phyloP scores from a whole-genome alignment of 2,888 invertebrate species.

The Cabera pusaria region DNA sequence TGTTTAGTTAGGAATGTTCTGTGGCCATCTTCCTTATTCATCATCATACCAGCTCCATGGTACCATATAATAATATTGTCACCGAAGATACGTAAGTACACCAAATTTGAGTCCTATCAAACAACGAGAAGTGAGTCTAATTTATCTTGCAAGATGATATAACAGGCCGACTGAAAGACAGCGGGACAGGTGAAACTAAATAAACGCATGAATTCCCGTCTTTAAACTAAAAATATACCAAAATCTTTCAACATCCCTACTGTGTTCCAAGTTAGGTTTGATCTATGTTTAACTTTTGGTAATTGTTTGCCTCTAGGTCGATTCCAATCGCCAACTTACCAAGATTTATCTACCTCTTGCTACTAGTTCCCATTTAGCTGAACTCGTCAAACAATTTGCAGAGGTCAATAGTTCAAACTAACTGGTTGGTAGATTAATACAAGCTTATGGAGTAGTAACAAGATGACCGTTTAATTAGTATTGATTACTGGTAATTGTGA shows the following conservation, averaged over 20 bases:
- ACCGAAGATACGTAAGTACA: too few species aligned
- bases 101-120: too few species aligned
- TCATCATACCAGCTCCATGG: too few species aligned
- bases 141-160: too few species aligned
- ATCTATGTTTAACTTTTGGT: conserved; percentile 69
- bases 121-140: too few species aligned
- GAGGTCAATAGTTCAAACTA: conserved; percentile 23
- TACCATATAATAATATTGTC: too few species aligned
- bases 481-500: conserved; percentile 46
- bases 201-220: too few species aligned
- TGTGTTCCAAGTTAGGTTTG: conserved; percentile 44
- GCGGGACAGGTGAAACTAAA: too few species aligned
- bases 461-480: conserved; percentile 59
- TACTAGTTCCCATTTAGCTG: background rate
- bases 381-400: conserved; percentile 14
- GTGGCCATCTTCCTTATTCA: too few species aligned
- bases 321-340: conserved; percentile 44
- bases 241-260: conserved; percentile 1
- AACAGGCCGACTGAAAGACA: too few species aligned
- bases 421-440: conserved; percentile 41
- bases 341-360: conserved; percentile 30
- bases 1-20: too few species aligned
- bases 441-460: conserved; percentile 55
- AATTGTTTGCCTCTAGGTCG: conserved; percentile 67
- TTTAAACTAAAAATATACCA: too few species aligned